Base-by-base conservation (phyloP, 2,888 invertebrate genomes). In the Melanostoma scalare region DNA sequence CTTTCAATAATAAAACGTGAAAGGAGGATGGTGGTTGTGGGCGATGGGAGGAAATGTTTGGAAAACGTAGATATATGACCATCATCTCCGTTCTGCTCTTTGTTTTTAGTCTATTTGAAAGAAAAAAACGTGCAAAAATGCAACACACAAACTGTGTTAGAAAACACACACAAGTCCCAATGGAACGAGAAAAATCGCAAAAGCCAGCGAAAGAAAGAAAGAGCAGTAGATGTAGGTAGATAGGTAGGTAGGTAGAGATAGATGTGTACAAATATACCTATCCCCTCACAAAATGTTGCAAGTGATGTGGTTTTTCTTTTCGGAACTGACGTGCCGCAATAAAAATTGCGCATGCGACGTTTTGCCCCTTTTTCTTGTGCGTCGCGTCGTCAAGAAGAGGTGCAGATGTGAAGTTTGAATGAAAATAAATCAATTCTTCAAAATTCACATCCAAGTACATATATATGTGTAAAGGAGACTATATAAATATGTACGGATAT, bases 261-360 rank as follows among this genome's bases (percentile, higher is more conserved):
- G 20, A 20, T 20, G 20, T 20, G 0, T 20, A 20, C 20, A 20
- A 20, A 20, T 20, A 20, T 20, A 20, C 1, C 20, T 0, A 20
- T n/a, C n/a, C n/a, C n/a, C 20, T 20, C 20, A 20, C 53, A 44
- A 8, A 42, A 33, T 42, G 33, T 36, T 58, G 52, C 61, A 53
- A 72, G 60, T 53, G 61, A 69, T 72, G 61, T 61, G 53, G 53
- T 53, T 61, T 61, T 48, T 48, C 9, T 42, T 67, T 42, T 33
- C n/a, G 4, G 35, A 20, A 31, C 33, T 35, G 60, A 44, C 69
- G 63, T 42, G 56, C 36, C 69, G 46, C 30, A 20, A 20, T 38
- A 38, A 52, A 52, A 56, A 63, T 56, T 78, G 77, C 72, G 72
- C 78, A 78, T 78, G 77, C 52, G 58, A 60, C 63, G 65, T 44